phyloP scores from a whole-genome alignment of 1,140 invertebrate species.

The Bombus vancouverensis region DNA sequence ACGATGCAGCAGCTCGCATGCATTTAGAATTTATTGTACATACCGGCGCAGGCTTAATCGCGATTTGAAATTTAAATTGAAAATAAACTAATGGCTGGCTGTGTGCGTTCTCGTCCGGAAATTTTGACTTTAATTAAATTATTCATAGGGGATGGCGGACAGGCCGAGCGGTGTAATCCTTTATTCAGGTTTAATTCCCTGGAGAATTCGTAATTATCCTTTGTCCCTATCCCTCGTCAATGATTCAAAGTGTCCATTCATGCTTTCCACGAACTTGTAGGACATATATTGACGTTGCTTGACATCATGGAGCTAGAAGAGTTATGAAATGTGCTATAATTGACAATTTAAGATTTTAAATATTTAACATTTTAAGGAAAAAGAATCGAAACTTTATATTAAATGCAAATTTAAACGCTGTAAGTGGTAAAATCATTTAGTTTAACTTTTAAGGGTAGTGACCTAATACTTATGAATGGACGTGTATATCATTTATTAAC shows the following conservation, averaged over 20 bases:
- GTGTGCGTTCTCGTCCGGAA: background rate
- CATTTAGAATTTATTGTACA: background rate
- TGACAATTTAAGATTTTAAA: background rate
- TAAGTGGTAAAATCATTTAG: too few species aligned
- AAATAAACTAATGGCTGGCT: conserved; percentile 24
- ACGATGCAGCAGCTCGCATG: too few species aligned
- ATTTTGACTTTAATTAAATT: conserved; percentile 50
- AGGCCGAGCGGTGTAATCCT: conserved; percentile 30
- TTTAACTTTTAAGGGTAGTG: too few species aligned
- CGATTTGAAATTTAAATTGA: conserved; percentile 48
- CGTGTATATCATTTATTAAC: too few species aligned
- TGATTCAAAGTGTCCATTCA: background rate
- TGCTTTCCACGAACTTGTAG: background rate
- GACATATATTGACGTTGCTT: background rate
- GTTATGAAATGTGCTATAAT: too few species aligned
- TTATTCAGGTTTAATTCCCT: conserved; percentile 44
- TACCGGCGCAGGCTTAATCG: background rate
- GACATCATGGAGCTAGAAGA: background rate
- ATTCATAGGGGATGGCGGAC: conserved; percentile 26
- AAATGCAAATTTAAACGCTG: too few species aligned
- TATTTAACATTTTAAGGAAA: too few species aligned
- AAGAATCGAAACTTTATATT: too few species aligned
- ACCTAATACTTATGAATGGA: too few species aligned
- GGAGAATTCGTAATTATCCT: conserved; percentile 46
- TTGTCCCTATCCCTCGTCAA: background rate